Evolutionary conservation across 2,888 invertebrate genomes (phyloP), one percentile per base, ranked within the genome.

Genomic region (Andrena praecox): DNA sequence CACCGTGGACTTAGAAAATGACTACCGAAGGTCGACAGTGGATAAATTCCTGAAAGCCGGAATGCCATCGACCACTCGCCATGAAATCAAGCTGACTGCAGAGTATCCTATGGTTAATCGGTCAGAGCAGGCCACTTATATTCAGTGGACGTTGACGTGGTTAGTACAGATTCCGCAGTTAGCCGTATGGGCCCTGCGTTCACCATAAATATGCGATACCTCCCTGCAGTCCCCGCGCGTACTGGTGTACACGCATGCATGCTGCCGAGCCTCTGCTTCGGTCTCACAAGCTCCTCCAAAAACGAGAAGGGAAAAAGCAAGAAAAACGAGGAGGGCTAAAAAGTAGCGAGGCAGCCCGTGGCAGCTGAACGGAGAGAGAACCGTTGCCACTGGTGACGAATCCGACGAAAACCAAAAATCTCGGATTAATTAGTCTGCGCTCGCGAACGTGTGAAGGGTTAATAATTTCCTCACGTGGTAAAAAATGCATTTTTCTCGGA

Each of bases 171-270:
- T 67, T 78, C 72, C 54, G 69, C 71, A 54, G 80, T 79, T 63
- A 56, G 71, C 63, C 74, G 67, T 71, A 71, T 73, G 80, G 83
- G 35, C 33, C 79, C 71, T 77, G 24, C 64, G 69, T 66, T 70
- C 79, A 24, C 77, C 75, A 83, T 85, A 77, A 85, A 85, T 85
- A 84, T 78, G 77, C 77, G 83, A 75, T 85, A 77, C 69, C 74
- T 60, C 27, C 42, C 70, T 75, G 67, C 56, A 54, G 42, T 42
- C 59, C 63, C 2, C 42, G 52, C 60, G 77, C 24, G 20, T 42
- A 48, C 48, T 29, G 54, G 27, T 33, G 29, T 24, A 35, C 78
- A 52, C 68, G 59, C 50, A 52, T 52, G 63, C 60, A 68, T 20
- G 67, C 74, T 59, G 73, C 67, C 69, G 54, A 62, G 24, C 54